Evolutionary conservation across 2,797 vertebrate genomes (phyloP).

Genomic region (Todus mexicanus): DNA sequence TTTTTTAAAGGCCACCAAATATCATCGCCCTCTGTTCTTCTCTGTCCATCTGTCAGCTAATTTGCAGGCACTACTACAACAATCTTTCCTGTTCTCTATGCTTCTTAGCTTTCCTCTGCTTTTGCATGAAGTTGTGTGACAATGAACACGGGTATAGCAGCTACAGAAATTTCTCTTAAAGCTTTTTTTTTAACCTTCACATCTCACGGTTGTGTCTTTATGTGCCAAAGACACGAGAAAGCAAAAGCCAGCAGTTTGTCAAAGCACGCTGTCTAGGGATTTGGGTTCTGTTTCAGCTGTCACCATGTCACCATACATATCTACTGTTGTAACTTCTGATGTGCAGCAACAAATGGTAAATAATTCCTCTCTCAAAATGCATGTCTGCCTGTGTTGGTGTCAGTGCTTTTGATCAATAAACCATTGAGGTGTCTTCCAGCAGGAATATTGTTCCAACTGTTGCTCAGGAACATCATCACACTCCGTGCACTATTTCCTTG

Average conservation of each 20-base stretch:
- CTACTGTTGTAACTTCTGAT: slow-evolving; percentile 19
- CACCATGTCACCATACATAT: neutral
- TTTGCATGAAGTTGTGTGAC: neutral
- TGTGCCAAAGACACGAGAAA: slow-evolving; percentile 15
- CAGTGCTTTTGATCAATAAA: slow-evolving; percentile 47
- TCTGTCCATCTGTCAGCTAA: slow-evolving; percentile 26
- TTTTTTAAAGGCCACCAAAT: neutral
- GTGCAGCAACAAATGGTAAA: slow-evolving; percentile 46
- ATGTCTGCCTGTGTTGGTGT: neutral
- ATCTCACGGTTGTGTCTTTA: neutral
- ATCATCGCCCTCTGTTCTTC: neutral
- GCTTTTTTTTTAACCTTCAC: slow-evolving; percentile 19
- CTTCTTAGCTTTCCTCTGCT: neutral
- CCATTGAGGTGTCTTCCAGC: neutral
- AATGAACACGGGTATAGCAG: neutral
- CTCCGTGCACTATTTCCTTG: neutral
- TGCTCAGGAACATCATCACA: neutral
- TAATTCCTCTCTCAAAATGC: neutral
- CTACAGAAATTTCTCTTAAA: neutral
- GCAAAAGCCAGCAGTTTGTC: slow-evolving; percentile 53
- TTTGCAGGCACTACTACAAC: neutral
- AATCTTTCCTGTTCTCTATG: neutral
- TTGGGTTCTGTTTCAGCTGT: neutral
- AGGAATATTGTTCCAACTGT: neutral
- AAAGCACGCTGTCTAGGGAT: neutral